A percentile compares a stretch with the other conserved stretches of the same genome.
These are phyloP conservation scores for Neocrepidodera transversa DNA, from an alignment of 2,888 invertebrate species.

Conservation along the genomic window DNA sequence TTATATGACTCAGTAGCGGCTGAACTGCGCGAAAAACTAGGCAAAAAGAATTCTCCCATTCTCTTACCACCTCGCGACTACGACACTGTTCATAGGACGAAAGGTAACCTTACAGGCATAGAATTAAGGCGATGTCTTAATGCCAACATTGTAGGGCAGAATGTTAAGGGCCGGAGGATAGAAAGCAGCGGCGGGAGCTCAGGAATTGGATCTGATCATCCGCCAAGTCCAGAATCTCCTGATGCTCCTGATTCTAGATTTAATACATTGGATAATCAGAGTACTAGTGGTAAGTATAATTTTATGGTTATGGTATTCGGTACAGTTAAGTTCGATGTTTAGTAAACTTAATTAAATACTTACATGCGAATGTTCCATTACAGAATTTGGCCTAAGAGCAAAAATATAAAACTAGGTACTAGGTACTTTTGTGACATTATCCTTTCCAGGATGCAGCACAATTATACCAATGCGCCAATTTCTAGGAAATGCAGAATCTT, in stretches of 20 bases:
- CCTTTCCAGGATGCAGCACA: no score
- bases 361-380: not conserved
- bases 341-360: not conserved
- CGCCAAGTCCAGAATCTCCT: constrained; percentile 77
- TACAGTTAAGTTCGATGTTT: not conserved
- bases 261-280: constrained; percentile 66
- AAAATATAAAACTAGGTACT: not conserved
- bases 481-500: no score
- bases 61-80: constrained; percentile 93
- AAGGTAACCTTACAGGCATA: constrained; percentile 78
- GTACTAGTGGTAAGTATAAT: constrained; percentile 70
- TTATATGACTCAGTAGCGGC: constrained; percentile 92
- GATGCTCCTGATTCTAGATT: constrained; percentile 58
- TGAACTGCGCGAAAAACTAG: constrained; percentile 82
- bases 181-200: constrained; percentile 76
- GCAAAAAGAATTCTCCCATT: constrained; percentile 69
- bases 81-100: constrained; percentile 84
- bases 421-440: no score
- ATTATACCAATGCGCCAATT: no score
- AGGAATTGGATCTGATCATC: constrained; percentile 88
- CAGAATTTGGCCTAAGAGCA: not conserved
- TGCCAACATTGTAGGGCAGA: constrained; percentile 71
- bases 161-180: constrained; percentile 52
- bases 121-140: constrained; percentile 75
- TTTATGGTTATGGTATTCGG: no score